These are phyloP conservation scores for Trissolcus japonicus DNA, from an alignment of 2,888 invertebrate genomes.

Conservation along the genomic window DNA sequence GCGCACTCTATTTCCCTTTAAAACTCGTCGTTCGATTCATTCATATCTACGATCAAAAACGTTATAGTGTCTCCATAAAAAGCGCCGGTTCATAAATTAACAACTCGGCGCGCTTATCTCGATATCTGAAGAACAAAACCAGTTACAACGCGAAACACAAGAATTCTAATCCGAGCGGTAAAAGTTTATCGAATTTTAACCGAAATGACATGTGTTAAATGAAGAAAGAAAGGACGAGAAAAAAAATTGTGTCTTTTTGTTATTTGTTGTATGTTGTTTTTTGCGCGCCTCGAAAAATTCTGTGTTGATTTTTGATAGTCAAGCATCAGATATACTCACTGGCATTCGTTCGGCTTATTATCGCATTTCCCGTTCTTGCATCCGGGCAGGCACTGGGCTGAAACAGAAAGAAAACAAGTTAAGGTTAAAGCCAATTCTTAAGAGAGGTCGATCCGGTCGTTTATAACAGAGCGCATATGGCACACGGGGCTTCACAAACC, in stretches of 20 bases:
- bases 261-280: too few species aligned
- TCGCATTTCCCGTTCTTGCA: constrained; percentile 95
- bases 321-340: constrained; percentile 83
- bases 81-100: constrained; percentile 5
- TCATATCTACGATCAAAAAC: constrained; percentile 5
- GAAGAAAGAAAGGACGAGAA: too few species aligned
- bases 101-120: neutral
- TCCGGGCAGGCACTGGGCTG: constrained; percentile 95
- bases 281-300: too few species aligned
- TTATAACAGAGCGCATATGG: constrained; percentile 31
- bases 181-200: too few species aligned
- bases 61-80: constrained; percentile 1
- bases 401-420: constrained; percentile 78
- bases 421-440: constrained; percentile 63
- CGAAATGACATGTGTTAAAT: too few species aligned
- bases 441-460: neutral
- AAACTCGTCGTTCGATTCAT: neutral
- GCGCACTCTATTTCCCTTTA: too few species aligned
- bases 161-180: neutral
- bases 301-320: constrained; percentile 3
- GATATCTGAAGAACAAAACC: constrained; percentile 1
- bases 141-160: constrained; percentile 4
- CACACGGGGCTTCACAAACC: constrained; percentile 36
- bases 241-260: too few species aligned
- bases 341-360: constrained; percentile 95